phyloP scores from a whole-genome alignment of 2,888 invertebrate species.

The Chaitophorus viminalis region DNA sequence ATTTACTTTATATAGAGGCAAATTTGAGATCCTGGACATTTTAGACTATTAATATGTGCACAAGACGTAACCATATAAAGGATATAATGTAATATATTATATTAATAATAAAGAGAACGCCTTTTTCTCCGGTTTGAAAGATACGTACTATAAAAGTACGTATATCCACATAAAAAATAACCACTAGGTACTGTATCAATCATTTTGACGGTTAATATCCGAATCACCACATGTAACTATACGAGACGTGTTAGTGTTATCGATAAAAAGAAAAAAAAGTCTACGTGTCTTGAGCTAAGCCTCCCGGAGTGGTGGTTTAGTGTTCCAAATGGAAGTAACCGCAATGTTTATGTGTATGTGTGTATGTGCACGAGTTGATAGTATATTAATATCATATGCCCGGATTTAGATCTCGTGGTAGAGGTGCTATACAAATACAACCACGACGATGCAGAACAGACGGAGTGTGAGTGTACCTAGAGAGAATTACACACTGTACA shows the following conservation, averaged over 20 bases:
- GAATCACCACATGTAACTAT: not conserved
- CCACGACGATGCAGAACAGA: not conserved
- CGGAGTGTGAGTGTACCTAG: not conserved
- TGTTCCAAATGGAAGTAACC: not conserved
- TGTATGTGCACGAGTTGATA: not conserved
- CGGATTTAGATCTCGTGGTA: not conserved
- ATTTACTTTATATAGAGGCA: too few species aligned
- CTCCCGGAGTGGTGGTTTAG: not conserved
- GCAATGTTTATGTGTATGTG: not conserved
- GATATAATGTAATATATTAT: too few species aligned
- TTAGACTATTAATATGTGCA: too few species aligned
- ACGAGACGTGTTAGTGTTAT: not conserved
- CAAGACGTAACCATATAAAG: too few species aligned
- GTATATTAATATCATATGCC: not conserved
- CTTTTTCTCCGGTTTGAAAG: not conserved
- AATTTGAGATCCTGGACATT: too few species aligned
- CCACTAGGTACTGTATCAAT: conserved; percentile 16
- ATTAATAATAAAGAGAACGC: not conserved
- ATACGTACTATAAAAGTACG: not conserved
- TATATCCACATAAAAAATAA: not conserved
- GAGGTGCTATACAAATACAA: too few species aligned
- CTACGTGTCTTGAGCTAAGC: not conserved
- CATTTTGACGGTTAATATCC: conserved; percentile 48
- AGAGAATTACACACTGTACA: not conserved
- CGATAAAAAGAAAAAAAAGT: not conserved